Evolutionary conservation across 1,140 invertebrate genomes (phyloP).

Genomic region (Eufriesea mexicana): DNA sequence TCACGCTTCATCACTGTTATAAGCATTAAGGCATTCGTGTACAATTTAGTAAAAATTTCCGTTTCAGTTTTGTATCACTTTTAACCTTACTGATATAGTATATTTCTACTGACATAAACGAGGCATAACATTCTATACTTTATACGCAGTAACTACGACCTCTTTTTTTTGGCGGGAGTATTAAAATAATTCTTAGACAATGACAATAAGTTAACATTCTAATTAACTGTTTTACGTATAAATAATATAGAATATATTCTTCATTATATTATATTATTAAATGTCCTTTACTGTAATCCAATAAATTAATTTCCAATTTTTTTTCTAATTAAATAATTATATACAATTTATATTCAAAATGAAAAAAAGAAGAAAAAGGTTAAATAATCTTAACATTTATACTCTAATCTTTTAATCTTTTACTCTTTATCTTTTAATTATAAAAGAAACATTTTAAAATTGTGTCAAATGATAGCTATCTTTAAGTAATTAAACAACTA

Average conservation of each 20-base stretch:
- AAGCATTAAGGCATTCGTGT: background rate
- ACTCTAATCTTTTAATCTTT: no score
- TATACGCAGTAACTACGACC: background rate
- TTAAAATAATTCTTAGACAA: slow-evolving; percentile 8
- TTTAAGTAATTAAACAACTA: background rate
- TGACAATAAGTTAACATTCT: background rate
- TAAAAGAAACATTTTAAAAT: background rate
- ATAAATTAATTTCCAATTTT: background rate
- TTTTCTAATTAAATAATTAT: background rate
- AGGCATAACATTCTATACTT: slow-evolving; percentile 1
- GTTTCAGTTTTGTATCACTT: background rate
- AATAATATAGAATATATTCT: background rate
- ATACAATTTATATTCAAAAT: background rate
- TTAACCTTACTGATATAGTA: background rate
- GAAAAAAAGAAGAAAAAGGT: background rate
- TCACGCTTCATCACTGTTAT: background rate
- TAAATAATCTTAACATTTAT: background rate
- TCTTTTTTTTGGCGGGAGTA: slow-evolving; percentile 9
- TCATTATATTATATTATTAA: no score
- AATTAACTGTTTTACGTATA: background rate
- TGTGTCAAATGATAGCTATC: background rate
- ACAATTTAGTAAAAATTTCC: background rate
- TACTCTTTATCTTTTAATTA: no score
- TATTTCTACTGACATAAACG: background rate
- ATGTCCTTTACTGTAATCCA: background rate